Percentiles rank a stretch among this genome's conserved stretches.
Evolutionary conservation across 1,140 invertebrate genomes (phyloP).

Genomic region (Aphaenogaster rudis): DNA sequence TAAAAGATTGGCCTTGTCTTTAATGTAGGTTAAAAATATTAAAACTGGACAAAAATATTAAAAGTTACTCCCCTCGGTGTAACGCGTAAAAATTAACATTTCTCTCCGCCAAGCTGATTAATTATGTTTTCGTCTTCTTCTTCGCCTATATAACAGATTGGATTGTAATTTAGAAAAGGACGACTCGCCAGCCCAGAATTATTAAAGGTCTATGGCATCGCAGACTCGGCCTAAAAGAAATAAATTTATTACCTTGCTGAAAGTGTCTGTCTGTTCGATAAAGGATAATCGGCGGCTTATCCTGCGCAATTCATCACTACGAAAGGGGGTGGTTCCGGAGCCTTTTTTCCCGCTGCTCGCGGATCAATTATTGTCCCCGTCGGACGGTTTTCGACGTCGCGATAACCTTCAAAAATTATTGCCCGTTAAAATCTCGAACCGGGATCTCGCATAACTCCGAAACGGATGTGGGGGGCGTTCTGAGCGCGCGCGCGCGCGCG

Average conservation of each 20-base stretch:
- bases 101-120: not conserved
- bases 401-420: conserved; percentile 50
- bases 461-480: conserved; percentile 48
- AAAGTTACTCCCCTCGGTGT: not conserved
- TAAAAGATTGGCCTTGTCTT: not conserved
- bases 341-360: not conserved
- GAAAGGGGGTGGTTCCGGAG: conserved; percentile 41
- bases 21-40: not conserved
- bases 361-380: conserved; percentile 61
- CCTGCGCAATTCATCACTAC: conserved; percentile 53
- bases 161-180: conserved; percentile 42
- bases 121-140: conserved; percentile 28
- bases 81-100: conserved; percentile 15
- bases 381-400: conserved; percentile 40
- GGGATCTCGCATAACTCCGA: conserved; percentile 54
- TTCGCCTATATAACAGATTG: conserved; percentile 19
- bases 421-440: conserved; percentile 38
- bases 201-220: conserved; percentile 29
- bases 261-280: conserved; percentile 54
- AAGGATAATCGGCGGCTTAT: conserved; percentile 58
- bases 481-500: not conserved
- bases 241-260: conserved; percentile 61
- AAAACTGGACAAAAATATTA: not conserved
- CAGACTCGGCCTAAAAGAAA: conserved; percentile 24
- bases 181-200: conserved; percentile 24